Percentiles rank a stretch among this genome's conserved stretches.
These are phyloP conservation scores for Colostygia pectinataria DNA, from an alignment of 2,888 invertebrate genomes.

Conservation along the genomic window DNA sequence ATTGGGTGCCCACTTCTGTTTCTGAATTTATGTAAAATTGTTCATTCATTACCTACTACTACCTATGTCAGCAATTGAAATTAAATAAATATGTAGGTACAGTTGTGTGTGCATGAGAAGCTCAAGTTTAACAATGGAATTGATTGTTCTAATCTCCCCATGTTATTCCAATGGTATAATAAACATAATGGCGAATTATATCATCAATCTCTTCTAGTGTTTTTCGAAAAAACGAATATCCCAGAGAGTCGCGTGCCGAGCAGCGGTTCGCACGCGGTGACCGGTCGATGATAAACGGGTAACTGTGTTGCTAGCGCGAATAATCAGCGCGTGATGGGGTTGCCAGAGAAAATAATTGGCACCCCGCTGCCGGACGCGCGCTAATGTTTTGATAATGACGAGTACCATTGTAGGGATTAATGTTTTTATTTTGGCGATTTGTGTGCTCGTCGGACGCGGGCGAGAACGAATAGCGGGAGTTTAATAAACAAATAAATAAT, in stretches of 20 bases:
- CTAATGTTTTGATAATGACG: slow-evolving; percentile 79
- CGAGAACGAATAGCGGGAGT: slow-evolving; percentile 50
- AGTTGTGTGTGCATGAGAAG: background rate
- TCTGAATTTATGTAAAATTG: slow-evolving; percentile 5
- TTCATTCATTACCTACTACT: background rate
- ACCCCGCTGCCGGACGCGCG: slow-evolving; percentile 72
- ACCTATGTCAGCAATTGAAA: background rate
- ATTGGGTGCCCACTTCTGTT: slow-evolving; percentile 5
- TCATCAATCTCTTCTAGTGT: slow-evolving; percentile 40
- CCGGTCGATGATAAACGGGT: slow-evolving; percentile 59
- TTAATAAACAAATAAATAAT: slow-evolving; percentile 50
- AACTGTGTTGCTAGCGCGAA: slow-evolving; percentile 68
- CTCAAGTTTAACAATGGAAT: slow-evolving; percentile 5
- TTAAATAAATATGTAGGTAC: background rate
- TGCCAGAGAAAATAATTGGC: slow-evolving; percentile 78
- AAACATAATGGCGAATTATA: slow-evolving; percentile 37
- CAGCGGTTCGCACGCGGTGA: slow-evolving; percentile 55
- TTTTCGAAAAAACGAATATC: slow-evolving; percentile 46
- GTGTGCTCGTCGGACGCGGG: slow-evolving; percentile 42
- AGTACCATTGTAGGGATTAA: slow-evolving; percentile 67
- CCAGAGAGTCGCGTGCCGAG: slow-evolving; percentile 44
- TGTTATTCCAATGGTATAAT: slow-evolving; percentile 28
- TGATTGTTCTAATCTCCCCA: slow-evolving; percentile 19
- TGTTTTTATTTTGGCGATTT: slow-evolving; percentile 72
- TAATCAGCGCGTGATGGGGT: slow-evolving; percentile 71